Conservation (phyloP, 2,888 invertebrate genomes). For the Cerastoderma edule region DNA sequence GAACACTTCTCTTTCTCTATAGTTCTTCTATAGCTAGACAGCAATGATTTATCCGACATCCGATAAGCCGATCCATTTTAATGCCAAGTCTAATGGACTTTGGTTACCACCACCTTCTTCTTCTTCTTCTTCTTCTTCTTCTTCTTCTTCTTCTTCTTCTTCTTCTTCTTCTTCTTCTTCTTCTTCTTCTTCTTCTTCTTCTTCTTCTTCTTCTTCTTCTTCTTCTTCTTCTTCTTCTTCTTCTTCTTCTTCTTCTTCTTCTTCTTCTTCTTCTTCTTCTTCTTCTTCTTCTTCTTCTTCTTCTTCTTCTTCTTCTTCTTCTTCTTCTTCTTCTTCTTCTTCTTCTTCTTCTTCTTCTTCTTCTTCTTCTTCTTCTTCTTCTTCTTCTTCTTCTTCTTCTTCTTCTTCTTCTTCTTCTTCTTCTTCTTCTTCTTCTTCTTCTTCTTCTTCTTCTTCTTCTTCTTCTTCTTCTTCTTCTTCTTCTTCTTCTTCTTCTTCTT, state of each 20-base stretch:
- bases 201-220: slow-evolving; percentile 1
- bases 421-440: slow-evolving; percentile 1
- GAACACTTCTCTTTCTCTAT: too few species aligned
- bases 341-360: slow-evolving; percentile 1
- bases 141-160: not conserved
- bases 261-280: slow-evolving; percentile 1
- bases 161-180: slow-evolving; percentile 1
- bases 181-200: slow-evolving; percentile 1
- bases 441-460: not conserved
- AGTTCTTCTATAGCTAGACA: too few species aligned
- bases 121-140: not conserved
- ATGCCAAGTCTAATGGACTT: too few species aligned
- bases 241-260: not conserved
- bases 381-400: slow-evolving; percentile 1
- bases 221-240: not conserved
- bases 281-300: slow-evolving; percentile 1
- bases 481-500: too few species aligned
- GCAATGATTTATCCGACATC: too few species aligned
- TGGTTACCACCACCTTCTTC: not conserved
- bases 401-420: slow-evolving; percentile 1
- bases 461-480: too few species aligned
- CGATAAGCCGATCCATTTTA: too few species aligned
- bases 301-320: slow-evolving; percentile 1
- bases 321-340: slow-evolving; percentile 1
- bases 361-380: slow-evolving; percentile 1